Conservation (phyloP, 2,797 vertebrate genomes). For the Sylvia borin region DNA sequence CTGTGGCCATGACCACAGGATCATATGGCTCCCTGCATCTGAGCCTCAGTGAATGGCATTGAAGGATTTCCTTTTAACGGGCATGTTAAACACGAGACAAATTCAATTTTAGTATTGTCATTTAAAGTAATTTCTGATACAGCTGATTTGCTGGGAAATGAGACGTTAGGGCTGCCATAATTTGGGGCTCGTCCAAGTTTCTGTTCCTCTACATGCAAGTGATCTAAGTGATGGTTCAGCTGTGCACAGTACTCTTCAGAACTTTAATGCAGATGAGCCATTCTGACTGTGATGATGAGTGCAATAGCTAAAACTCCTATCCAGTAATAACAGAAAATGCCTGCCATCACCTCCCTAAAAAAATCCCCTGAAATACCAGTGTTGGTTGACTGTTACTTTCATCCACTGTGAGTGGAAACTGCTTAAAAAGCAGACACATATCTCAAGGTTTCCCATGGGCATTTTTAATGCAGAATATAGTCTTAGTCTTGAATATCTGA, state of each 20-base stretch:
- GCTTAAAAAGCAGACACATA: neutral
- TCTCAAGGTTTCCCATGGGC: neutral
- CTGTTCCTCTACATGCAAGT: neutral
- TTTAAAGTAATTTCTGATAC: conserved; percentile 26
- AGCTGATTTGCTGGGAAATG: conserved; percentile 27
- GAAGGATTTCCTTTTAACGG: conserved; percentile 37
- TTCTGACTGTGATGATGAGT: neutral
- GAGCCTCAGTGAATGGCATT: neutral
- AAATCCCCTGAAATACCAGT: fast-evolving
- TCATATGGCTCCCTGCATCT: neutral
- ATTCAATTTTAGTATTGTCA: conserved; percentile 22
- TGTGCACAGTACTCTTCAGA: neutral
- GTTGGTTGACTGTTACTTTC: neutral
- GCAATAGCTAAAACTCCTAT: neutral
- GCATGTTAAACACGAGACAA: conserved; percentile 4
- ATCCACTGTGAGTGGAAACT: neutral
- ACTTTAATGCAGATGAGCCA: neutral
- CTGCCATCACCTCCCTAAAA: neutral
- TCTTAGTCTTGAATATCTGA: neutral
- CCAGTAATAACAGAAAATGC: neutral
- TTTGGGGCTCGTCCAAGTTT: conserved; percentile 21
- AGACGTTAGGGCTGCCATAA: neutral
- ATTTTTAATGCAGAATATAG: neutral
- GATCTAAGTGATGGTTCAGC: neutral
- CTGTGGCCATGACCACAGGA: neutral